phyloP scores from a whole-genome alignment of 30 jellyfish, hydroid and myxozoan species.

The Aurelia sp. region DNA sequence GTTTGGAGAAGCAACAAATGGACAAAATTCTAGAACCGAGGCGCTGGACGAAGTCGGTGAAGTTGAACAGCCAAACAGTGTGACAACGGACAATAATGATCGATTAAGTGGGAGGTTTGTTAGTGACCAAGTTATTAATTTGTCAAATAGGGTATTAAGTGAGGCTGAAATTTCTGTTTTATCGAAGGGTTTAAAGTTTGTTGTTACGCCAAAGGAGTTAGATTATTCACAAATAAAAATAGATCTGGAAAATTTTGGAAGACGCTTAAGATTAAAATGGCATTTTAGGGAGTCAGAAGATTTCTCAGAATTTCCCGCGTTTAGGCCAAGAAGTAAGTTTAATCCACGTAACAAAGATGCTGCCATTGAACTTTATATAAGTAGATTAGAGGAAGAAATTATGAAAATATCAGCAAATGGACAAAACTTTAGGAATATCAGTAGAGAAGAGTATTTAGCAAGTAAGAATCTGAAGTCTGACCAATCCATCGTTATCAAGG shows the following conservation, averaged over 20 bases:
- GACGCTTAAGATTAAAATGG: too few relatives aligned
- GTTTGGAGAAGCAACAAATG: too few relatives aligned
- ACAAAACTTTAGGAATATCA: neutral
- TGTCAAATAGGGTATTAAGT: neutral
- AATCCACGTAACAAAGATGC: slow-evolving; percentile 1
- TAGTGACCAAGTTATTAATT: too few relatives aligned
- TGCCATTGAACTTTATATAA: neutral
- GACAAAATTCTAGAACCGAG: too few relatives aligned
- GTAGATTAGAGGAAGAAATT: neutral
- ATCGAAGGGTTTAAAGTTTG: slow-evolving; percentile 4
- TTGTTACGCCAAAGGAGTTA: neutral
- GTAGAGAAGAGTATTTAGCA: neutral
- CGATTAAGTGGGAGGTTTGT: too few relatives aligned
- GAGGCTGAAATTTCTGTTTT: neutral
- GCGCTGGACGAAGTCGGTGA: too few relatives aligned
- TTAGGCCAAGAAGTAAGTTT: neutral
- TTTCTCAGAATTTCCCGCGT: neutral
- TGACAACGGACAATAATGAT: too few relatives aligned
- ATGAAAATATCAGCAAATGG: neutral
- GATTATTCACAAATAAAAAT: neutral
- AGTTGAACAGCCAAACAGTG: too few relatives aligned
- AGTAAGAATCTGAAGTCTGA: neutral
- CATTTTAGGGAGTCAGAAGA: neutral
- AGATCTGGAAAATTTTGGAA: too few relatives aligned
- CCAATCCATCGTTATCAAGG: neutral